Conservation (phyloP, 2,888 invertebrate genomes). For the Agrotis clavis region DNA sequence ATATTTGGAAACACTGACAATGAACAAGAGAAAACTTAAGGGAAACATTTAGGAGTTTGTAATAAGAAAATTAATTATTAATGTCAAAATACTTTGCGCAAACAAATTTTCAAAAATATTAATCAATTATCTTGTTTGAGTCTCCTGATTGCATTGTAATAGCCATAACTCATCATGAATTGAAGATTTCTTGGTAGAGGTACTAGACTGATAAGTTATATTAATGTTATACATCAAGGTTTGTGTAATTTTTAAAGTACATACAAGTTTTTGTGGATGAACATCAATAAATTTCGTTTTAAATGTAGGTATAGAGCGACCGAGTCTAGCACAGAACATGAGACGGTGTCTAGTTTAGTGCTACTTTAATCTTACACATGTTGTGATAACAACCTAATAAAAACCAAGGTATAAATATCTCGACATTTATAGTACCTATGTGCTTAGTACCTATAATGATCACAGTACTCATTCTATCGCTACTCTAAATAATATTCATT, state of each 20-base stretch:
- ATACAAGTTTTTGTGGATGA: too few species aligned
- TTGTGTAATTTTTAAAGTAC: background rate
- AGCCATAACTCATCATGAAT: background rate
- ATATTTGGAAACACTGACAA: too few species aligned
- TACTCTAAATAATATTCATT: too few species aligned
- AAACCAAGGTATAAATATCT: conserved; percentile 67
- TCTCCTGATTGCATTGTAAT: too few species aligned
- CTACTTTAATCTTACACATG: conserved; percentile 57
- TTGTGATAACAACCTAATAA: conserved; percentile 42
- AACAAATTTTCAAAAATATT: too few species aligned
- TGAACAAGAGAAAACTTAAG: background rate
- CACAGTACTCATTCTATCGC: too few species aligned
- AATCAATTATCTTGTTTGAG: too few species aligned
- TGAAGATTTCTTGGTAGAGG: conserved; percentile 9
- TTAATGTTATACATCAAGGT: conserved; percentile 13
- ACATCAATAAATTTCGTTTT: background rate
- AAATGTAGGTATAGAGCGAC: conserved; percentile 66
- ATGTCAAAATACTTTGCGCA: too few species aligned
- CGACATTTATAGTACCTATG: conserved; percentile 69
- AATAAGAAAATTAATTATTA: background rate
- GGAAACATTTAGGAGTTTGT: background rate
- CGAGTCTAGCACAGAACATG: conserved; percentile 59
- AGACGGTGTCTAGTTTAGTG: conserved; percentile 64
- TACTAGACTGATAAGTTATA: conserved; percentile 9
- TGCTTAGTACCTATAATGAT: conserved; percentile 65